Percentiles rank a stretch among this genome's conserved stretches.
Conservation (phyloP, 2,888 invertebrate genomes). For the Dryocosmus kuriphilus region DNA sequence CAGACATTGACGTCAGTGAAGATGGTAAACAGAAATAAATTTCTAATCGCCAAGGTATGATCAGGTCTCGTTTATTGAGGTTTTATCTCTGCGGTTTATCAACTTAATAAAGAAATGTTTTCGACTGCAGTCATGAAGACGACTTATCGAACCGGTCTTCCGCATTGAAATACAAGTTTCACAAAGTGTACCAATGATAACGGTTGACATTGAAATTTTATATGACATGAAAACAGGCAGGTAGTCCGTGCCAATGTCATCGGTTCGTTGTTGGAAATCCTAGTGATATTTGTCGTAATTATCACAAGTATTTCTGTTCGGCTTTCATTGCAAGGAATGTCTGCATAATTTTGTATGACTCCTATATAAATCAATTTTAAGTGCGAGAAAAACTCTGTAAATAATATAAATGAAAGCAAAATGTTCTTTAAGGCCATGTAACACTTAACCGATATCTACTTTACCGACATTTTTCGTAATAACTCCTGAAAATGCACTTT, state of each 20-base stretch:
- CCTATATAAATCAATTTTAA: background rate
- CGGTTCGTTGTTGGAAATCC: background rate
- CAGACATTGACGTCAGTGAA: slow-evolving; percentile 24
- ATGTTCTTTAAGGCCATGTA: background rate
- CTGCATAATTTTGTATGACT: background rate
- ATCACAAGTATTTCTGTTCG: background rate
- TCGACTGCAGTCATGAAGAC: slow-evolving; percentile 4
- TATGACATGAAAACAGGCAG: slow-evolving; percentile 47
- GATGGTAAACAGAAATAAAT: slow-evolving; percentile 23
- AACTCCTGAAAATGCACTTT: background rate
- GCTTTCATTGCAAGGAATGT: background rate
- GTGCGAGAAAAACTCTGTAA: background rate
- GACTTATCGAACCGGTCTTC: slow-evolving; percentile 31
- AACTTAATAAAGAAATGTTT: slow-evolving; percentile 11
- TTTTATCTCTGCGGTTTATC: slow-evolving; percentile 10
- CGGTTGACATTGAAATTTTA: slow-evolving; percentile 47
- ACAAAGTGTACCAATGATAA: slow-evolving; percentile 42
- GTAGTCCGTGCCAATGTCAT: slow-evolving; percentile 33
- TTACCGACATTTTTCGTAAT: too few species aligned
- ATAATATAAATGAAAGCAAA: background rate
- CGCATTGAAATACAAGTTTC: slow-evolving; percentile 22
- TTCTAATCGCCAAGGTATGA: background rate
- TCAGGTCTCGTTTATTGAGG: background rate
- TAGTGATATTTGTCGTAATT: slow-evolving; percentile 1
- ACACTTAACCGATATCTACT: too few species aligned